Percentiles rank a stretch among this genome's conserved stretches.
Conservation (phyloP, 2,113 vertebrate species). For the Galbula dea region DNA sequence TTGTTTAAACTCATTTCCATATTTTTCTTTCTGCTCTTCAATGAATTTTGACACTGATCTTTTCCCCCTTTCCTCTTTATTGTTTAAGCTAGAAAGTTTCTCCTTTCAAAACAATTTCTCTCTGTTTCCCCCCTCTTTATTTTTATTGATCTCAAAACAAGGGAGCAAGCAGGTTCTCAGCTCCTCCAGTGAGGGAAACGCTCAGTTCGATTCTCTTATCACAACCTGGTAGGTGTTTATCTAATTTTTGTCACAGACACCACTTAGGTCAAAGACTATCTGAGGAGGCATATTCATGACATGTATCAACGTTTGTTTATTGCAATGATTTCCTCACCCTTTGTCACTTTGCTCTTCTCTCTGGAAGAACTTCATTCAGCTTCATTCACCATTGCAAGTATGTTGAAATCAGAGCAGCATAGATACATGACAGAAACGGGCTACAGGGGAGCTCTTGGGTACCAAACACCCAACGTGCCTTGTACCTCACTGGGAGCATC, state of each 20-base stretch:
- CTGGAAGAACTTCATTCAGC: not conserved
- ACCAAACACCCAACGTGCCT: not conserved
- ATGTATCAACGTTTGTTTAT: not conserved
- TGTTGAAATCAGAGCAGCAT: not conserved
- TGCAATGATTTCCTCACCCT: not conserved
- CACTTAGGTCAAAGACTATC: not conserved
- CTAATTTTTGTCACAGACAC: not conserved
- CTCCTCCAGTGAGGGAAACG: not conserved
- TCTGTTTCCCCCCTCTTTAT: not conserved
- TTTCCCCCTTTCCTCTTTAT: not conserved
- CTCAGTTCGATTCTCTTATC: not conserved
- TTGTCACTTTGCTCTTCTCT: not conserved
- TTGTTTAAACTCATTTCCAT: not conserved
- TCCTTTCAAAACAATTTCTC: constrained; percentile 3
- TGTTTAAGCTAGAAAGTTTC: not conserved
- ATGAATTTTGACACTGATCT: not conserved
- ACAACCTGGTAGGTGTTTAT: not conserved
- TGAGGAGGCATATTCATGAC: not conserved
- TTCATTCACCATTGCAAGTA: not conserved
- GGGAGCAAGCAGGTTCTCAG: not conserved
- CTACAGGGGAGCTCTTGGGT: not conserved
- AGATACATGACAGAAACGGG: not conserved
- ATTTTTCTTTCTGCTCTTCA: not conserved
- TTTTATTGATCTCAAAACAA: not conserved
- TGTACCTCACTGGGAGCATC: not conserved